These are phyloP conservation scores for Eristalis tenax DNA, from an alignment of 2,888 invertebrate genomes.

Conservation along the genomic window DNA sequence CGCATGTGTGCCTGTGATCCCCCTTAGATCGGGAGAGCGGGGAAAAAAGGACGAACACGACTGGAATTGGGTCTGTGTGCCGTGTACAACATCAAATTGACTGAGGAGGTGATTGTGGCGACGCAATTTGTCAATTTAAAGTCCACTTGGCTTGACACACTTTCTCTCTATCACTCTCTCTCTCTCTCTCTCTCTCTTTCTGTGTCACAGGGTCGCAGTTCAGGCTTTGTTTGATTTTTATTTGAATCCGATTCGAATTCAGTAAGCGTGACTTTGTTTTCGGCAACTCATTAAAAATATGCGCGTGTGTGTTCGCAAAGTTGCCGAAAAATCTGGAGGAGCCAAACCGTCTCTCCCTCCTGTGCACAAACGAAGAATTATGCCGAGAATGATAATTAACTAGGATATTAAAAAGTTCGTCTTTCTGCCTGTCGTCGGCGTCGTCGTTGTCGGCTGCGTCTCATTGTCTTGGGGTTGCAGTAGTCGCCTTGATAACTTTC, in stretches of 20 bases:
- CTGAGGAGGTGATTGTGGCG: constrained; percentile 27
- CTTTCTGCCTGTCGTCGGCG: constrained; percentile 17
- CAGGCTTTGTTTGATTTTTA: background rate
- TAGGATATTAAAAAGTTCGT: constrained; percentile 65
- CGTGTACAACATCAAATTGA: constrained; percentile 39
- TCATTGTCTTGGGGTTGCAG: constrained; percentile 11
- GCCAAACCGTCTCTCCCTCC: background rate
- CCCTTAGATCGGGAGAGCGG: background rate
- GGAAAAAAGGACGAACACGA: background rate
- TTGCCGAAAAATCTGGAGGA: background rate
- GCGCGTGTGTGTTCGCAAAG: background rate
- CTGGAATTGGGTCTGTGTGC: constrained; percentile 21
- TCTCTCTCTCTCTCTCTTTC: too few species aligned
- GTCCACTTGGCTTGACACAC: constrained; percentile 36
- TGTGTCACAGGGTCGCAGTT: too few species aligned
- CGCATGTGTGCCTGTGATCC: background rate
- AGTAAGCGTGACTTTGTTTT: constrained; percentile 39
- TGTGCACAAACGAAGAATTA: constrained; percentile 31
- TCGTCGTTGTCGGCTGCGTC: constrained; percentile 27
- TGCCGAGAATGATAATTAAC: constrained; percentile 66
- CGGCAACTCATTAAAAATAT: constrained; percentile 53
- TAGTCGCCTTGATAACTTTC: constrained; percentile 27
- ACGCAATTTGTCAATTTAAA: constrained; percentile 50
- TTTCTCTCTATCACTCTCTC: too few species aligned
- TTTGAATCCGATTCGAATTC: constrained; percentile 22